Base-by-base conservation (phyloP, 2,888 invertebrate species). In the Lathronympha strigana region DNA sequence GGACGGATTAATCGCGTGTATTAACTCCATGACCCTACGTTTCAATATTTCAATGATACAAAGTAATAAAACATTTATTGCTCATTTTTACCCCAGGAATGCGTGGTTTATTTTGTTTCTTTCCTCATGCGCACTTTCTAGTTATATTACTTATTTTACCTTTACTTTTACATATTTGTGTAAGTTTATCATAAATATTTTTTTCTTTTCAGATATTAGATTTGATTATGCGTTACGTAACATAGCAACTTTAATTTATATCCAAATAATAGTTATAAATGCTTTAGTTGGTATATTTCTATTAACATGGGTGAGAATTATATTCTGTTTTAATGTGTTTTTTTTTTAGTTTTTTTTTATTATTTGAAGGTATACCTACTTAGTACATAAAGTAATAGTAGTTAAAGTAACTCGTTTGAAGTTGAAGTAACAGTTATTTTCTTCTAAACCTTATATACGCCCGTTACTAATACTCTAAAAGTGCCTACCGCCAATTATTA, bases 151-250 rank as follows among this genome's bases (percentile, higher is more conserved):
- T 62, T 62, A 49, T 60, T 61, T 66, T 60, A 58, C 19, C 63
- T 36, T 69, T 69, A 67, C 68, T 68, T 49, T 58, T 68, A 61
- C 55, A 49, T 67, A 72, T 64, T 13, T 74, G 72, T 67, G 66
- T 73, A 74, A 66, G 50, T 67, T 61, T 54, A 51, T 53, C 63
- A 69, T 73, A 68, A 63, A 69, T 63, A 58, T 68, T 68, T 81
- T 80, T 84, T 76, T 84, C 73, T 86, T 90, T 90, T 88, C 90
- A 90, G 90, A 90, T 90, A 81, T 82, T 89, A 88, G 71, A 76
- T 80, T 70, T 60, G 51, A 64, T 58, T 66, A 63, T 58, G 36
- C 13, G 1, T 15, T 38, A 38, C 15, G 38, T 38, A 57, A 60
- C 40, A 57, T 66, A 49, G 55, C 49, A 62, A 53, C 60, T 73